Percentiles rank a stretch among this genome's conserved stretches.
phyloP scores from a whole-genome alignment of 2,797 vertebrate genomes.

The Clarias laeviceps region DNA sequence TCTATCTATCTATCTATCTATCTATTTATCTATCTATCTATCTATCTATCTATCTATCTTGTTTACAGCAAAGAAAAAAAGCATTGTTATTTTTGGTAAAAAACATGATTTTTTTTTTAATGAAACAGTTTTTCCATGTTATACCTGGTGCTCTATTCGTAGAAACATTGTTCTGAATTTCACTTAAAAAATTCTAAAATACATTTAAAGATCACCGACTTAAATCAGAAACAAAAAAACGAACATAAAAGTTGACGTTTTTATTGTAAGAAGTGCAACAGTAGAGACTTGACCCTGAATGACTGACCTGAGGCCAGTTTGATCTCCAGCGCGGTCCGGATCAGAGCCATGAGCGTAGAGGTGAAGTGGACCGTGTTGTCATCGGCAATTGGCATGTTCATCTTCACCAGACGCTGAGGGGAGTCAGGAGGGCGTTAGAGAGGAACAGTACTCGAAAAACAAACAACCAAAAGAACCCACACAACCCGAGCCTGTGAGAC shows the following conservation, averaged over 20 bases:
- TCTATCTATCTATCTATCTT: not conserved
- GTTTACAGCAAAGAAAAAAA: not conserved
- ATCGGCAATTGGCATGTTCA: slow-evolving; percentile 95
- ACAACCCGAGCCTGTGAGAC: slow-evolving; percentile 53
- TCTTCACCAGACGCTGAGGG: slow-evolving; percentile 87
- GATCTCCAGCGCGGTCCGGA: slow-evolving; percentile 92
- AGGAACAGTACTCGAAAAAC: not conserved
- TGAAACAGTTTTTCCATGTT: too few relatives aligned
- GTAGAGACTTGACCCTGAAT: not conserved
- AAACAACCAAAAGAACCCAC: slow-evolving; percentile 33
- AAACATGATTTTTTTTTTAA: too few relatives aligned
- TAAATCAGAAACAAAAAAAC: not conserved
- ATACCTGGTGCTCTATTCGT: not conserved
- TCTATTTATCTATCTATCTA: not conserved
- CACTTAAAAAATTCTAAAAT: not conserved
- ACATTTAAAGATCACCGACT: not conserved
- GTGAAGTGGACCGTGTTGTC: slow-evolving; percentile 94
- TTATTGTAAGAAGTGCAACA: too few relatives aligned
- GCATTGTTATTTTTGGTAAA: not conserved
- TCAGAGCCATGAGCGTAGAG: slow-evolving; percentile 93
- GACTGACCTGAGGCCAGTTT: slow-evolving; percentile 88
- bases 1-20: not conserved
- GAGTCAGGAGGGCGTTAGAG: slow-evolving; percentile 46
- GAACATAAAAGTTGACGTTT: not conserved
- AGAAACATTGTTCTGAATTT: not conserved